A percentile compares a stretch with the other conserved stretches of the same genome.
Conservation (phyloP, 2,888 invertebrate genomes). For the Chaitophorus viminalis region DNA sequence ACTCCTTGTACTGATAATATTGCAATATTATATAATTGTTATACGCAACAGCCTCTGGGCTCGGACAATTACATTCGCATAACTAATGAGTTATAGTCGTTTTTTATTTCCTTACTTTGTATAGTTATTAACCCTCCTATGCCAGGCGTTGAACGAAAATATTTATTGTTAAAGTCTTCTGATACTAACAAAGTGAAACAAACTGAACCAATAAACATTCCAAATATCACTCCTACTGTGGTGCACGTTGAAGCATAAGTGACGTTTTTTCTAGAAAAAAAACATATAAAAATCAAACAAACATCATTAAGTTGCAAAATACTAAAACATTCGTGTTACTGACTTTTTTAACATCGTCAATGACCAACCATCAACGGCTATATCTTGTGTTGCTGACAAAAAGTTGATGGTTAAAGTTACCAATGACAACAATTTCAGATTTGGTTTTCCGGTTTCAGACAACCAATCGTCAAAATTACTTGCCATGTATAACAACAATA, state of each 20-base stretch:
- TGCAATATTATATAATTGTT: too few relatives aligned
- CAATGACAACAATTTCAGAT: constrained; percentile 74
- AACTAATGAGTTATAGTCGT: background rate
- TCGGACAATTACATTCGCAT: background rate
- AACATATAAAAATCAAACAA: background rate
- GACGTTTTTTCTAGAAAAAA: constrained; percentile 81
- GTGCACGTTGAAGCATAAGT: constrained; percentile 99
- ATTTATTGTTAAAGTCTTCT: constrained; percentile 93
- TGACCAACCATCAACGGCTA: constrained; percentile 99
- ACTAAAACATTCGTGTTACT: too few relatives aligned
- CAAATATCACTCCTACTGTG: constrained; percentile 97
- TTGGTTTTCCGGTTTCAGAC: constrained; percentile 68
- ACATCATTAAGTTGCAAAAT: too few relatives aligned
- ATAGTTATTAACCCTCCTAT: background rate
- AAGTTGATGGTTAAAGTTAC: constrained; percentile 93
- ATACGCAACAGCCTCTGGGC: too few relatives aligned
- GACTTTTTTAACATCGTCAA: constrained; percentile 95
- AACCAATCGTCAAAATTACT: constrained; percentile 79
- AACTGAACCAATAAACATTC: constrained; percentile 96
- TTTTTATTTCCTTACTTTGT: background rate
- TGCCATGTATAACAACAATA: constrained; percentile 84
- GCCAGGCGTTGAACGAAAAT: constrained; percentile 73
- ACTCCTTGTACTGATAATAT: too few relatives aligned
- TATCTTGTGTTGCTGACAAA: constrained; percentile 98
- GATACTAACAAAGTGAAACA: constrained; percentile 96